A percentile compares a stretch with the other conserved stretches of the same genome.
Evolutionary conservation across 2,888 invertebrate genomes (phyloP).

Genomic region (Tineola bisselliella): DNA sequence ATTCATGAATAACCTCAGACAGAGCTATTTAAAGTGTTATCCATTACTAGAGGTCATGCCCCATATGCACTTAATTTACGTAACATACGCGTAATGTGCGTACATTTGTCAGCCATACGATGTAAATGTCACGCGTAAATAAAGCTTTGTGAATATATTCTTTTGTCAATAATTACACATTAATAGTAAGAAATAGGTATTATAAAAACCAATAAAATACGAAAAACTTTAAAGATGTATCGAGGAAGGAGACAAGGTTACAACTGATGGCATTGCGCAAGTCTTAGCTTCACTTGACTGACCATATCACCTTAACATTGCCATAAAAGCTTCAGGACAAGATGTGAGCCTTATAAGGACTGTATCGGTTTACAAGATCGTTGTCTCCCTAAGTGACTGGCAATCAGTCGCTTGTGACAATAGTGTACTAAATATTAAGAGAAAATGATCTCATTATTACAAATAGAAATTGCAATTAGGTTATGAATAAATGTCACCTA

Average conservation of each 20-base stretch:
- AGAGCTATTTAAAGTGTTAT: too few species aligned
- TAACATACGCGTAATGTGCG: too few species aligned
- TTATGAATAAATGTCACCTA: too few species aligned
- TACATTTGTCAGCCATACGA: too few species aligned
- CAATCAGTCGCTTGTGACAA: conserved; percentile 14
- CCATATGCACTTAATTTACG: too few species aligned
- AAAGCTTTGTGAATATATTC: too few species aligned
- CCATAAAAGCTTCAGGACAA: conserved; percentile 46
- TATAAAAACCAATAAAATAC: background rate
- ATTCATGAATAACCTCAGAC: too few species aligned
- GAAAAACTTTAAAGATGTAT: background rate
- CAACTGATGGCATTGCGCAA: conserved; percentile 41
- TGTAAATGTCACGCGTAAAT: too few species aligned
- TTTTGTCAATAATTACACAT: too few species aligned
- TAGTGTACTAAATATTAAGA: background rate
- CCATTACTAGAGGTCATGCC: too few species aligned
- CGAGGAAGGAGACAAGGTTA: conserved; percentile 28
- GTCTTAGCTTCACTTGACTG: conserved; percentile 31
- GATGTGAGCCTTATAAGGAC: conserved; percentile 32
- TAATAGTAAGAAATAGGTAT: background rate
- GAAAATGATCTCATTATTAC: background rate
- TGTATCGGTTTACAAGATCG: conserved; percentile 19
- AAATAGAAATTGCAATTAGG: too few species aligned
- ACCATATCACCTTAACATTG: conserved; percentile 38
- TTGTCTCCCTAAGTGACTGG: background rate